A percentile compares a stretch with the other conserved stretches of the same genome.
Evolutionary conservation across 2,888 invertebrate species (phyloP).

Genomic region (Calameuta idolon): DNA sequence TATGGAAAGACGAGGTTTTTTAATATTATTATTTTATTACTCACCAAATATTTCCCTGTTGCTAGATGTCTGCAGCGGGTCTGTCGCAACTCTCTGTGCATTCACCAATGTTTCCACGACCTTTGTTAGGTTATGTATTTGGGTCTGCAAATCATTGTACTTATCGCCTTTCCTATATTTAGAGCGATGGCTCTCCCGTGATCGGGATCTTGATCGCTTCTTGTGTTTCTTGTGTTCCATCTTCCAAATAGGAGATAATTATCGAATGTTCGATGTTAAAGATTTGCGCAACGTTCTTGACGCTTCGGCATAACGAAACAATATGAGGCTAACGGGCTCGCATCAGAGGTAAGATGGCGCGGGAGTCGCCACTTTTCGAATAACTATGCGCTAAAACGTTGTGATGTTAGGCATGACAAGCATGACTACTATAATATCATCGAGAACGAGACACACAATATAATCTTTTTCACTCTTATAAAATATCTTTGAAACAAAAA

Average conservation of each 20-base stretch:
- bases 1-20: too few relatives aligned
- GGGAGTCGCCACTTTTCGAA: constrained; percentile 4
- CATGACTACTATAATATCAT: constrained; percentile 19
- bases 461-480: too few relatives aligned
- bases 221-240: not conserved
- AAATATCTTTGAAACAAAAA: too few relatives aligned
- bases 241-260: not conserved
- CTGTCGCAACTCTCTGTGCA: too few relatives aligned
- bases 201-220: constrained; percentile 22
- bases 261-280: not conserved
- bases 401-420: constrained; percentile 18
- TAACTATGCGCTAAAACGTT: constrained; percentile 9
- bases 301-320: constrained; percentile 19
- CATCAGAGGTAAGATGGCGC: constrained; percentile 6
- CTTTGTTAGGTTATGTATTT: too few relatives aligned
- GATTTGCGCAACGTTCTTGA: constrained; percentile 10
- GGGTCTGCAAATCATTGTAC: too few relatives aligned
- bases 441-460: not conserved
- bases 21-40: too few relatives aligned
- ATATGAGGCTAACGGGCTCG: constrained; percentile 12
- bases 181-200: too few relatives aligned
- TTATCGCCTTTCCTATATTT: too few relatives aligned
- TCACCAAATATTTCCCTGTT: too few relatives aligned
- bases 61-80: too few relatives aligned
- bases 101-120: too few relatives aligned